These are phyloP conservation scores for Nezara viridula DNA, from an alignment of 2,888 invertebrate genomes.

Conservation along the genomic window DNA sequence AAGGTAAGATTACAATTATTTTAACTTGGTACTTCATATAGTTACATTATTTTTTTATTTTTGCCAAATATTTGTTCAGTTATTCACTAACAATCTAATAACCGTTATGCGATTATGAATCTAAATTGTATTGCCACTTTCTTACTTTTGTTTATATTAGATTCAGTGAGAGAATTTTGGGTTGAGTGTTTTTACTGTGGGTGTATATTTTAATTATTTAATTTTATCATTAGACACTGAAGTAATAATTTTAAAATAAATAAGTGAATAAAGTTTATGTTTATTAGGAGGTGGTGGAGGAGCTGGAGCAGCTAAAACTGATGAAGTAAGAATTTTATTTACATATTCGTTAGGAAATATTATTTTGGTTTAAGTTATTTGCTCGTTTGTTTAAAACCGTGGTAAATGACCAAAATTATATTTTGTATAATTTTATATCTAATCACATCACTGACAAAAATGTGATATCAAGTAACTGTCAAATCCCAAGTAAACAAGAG, in stretches of 20 bases:
- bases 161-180: neutral
- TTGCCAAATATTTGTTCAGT: neutral
- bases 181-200: neutral
- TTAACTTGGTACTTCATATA: neutral
- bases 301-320: conserved; percentile 20
- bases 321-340: conserved; percentile 6
- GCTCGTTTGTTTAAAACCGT: neutral
- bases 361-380: neutral
- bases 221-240: neutral
- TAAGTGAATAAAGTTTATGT: neutral
- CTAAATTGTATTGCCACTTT: neutral
- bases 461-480: too few species aligned
- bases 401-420: neutral
- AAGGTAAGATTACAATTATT: conserved; percentile 11
- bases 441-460: too few species aligned
- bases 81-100: neutral
- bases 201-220: neutral
- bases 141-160: neutral
- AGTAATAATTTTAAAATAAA: neutral
- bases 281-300: conserved; percentile 9
- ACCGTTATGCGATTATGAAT: neutral
- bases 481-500: too few species aligned
- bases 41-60: neutral
- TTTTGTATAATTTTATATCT: neutral
- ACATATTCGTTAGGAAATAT: neutral